phyloP scores from a whole-genome alignment of 2,888 invertebrate species.

The Octonoba sinensis region DNA sequence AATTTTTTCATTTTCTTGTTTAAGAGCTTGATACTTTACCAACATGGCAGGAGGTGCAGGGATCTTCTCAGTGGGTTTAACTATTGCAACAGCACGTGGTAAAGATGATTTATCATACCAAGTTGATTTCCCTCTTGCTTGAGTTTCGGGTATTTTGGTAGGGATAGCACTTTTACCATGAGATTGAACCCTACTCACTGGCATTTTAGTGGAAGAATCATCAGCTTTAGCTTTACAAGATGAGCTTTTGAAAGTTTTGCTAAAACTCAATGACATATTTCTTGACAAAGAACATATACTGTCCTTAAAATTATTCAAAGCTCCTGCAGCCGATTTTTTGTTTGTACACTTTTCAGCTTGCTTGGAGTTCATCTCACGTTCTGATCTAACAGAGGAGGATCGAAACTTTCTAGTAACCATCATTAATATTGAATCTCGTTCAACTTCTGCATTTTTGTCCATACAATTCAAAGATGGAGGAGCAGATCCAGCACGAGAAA shows the following conservation, averaged over 20 bases:
- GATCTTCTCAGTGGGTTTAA: conserved; percentile 40
- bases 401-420: conserved; percentile 58
- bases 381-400: conserved; percentile 47
- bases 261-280: conserved; percentile 51
- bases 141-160: conserved; percentile 24
- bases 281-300: conserved; percentile 37
- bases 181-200: not conserved
- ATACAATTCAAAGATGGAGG: conserved; percentile 55
- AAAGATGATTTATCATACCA: conserved; percentile 55
- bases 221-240: conserved; percentile 21
- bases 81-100: conserved; percentile 38
- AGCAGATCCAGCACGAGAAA: conserved; percentile 53
- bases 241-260: conserved; percentile 37
- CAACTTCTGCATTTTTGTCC: conserved; percentile 37
- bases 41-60: not conserved
- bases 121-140: conserved; percentile 42
- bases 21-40: too few species aligned
- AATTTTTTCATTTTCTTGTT: not conserved
- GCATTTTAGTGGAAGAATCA: not conserved
- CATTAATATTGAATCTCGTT: conserved; percentile 47
- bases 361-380: conserved; percentile 36
- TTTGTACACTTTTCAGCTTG: conserved; percentile 13
- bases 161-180: not conserved
- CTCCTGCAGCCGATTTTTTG: conserved; percentile 15
- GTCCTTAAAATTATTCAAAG: conserved; percentile 34